Evolutionary conservation across 2,113 vertebrate species (phyloP).

Genomic region (Epinephelus moara): DNA sequence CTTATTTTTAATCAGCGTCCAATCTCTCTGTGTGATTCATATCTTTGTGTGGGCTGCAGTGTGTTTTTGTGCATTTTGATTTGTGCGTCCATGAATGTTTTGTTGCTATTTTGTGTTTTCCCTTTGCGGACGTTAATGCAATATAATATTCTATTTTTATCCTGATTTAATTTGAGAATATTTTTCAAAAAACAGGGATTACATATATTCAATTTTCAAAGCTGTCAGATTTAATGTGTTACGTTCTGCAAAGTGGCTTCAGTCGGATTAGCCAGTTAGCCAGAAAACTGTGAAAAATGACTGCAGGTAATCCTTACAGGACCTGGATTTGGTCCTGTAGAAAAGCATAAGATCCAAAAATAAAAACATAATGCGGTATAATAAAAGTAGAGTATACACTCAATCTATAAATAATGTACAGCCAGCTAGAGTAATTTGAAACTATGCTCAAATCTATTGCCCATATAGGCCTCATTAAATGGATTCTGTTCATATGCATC

Average conservation of each 20-base stretch:
- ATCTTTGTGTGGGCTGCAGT: conserved; percentile 18
- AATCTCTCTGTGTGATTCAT: conserved; percentile 16
- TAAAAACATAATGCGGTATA: neutral
- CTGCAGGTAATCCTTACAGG: neutral
- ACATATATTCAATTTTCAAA: neutral
- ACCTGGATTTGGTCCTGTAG: neutral
- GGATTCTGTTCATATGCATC: neutral
- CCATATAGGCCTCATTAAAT: neutral
- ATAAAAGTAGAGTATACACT: neutral
- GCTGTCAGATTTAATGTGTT: conserved; percentile 2
- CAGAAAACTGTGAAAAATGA: neutral
- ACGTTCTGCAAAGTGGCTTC: conserved; percentile 1
- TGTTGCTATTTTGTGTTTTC: neutral
- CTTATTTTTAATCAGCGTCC: conserved; percentile 50
- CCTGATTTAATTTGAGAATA: neutral
- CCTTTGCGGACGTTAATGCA: neutral
- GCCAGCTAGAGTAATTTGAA: neutral
- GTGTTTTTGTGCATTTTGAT: neutral
- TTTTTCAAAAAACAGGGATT: conserved; percentile 1
- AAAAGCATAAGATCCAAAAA: too few relatives aligned
- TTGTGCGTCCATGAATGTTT: neutral
- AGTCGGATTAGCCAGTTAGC: neutral
- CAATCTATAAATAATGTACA: neutral
- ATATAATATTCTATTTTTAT: neutral
- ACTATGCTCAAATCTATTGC: neutral